Evolutionary conservation across 2,113 vertebrate genomes (phyloP).

Genomic region (Caretta caretta): DNA sequence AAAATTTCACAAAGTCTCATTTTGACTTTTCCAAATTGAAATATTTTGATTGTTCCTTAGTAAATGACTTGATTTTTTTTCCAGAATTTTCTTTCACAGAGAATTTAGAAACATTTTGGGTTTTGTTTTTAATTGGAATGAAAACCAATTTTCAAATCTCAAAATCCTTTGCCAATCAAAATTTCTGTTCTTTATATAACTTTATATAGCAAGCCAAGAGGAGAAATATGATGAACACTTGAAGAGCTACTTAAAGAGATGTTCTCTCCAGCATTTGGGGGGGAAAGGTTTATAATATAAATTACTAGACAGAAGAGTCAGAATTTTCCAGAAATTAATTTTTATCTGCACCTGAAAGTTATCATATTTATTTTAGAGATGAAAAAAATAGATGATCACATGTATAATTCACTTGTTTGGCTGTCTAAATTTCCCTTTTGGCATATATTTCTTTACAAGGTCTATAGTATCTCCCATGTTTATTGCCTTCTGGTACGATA

Average conservation of each 20-base stretch:
- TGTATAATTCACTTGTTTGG: slow-evolving; percentile 55
- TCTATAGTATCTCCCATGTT: not conserved
- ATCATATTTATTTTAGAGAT: slow-evolving; percentile 38
- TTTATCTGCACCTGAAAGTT: slow-evolving; percentile 45
- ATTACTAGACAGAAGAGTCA: not conserved
- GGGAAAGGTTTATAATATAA: not conserved
- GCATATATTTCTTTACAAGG: slow-evolving; percentile 51
- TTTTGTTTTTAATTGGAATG: not conserved
- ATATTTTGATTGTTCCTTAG: not conserved
- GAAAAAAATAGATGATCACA: not conserved
- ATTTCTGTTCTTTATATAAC: not conserved
- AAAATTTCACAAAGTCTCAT: not conserved
- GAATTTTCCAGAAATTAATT: not conserved
- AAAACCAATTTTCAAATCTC: not conserved
- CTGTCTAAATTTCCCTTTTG: slow-evolving; percentile 32
- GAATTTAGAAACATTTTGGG: not conserved
- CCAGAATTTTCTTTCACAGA: not conserved
- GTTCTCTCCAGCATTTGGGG: not conserved
- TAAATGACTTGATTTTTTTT: not conserved
- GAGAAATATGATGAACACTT: not conserved
- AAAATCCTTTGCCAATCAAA: not conserved
- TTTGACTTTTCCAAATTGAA: rapidly evolving
- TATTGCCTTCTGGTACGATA: slow-evolving; percentile 37
- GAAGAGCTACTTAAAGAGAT: not conserved
- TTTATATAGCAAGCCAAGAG: not conserved